Conservation (phyloP, 2,113 vertebrate genomes). For the Meleagris gallopavo region DNA sequence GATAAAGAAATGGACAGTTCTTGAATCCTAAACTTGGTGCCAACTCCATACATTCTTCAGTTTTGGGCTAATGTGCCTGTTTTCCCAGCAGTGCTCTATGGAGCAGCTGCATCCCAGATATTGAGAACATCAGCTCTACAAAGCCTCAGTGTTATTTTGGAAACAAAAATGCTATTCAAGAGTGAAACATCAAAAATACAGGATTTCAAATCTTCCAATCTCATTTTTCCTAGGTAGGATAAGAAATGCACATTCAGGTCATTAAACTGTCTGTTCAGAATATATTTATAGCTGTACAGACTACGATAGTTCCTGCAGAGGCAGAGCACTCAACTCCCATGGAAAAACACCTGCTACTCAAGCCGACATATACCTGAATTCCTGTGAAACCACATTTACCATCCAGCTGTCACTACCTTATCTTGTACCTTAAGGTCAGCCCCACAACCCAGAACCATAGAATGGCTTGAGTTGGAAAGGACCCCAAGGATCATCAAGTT, state of each 20-base stretch:
- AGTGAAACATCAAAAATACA: not conserved
- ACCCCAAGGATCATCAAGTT: too few relatives aligned
- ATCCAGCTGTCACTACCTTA: not conserved
- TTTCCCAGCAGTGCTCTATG: not conserved
- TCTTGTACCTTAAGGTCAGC: not conserved
- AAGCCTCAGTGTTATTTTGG: not conserved
- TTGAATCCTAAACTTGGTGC: not conserved
- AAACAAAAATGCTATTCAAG: not conserved
- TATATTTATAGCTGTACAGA: not conserved
- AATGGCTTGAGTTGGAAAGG: too few relatives aligned
- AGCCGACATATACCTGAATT: not conserved
- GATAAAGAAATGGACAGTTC: not conserved
- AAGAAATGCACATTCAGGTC: not conserved
- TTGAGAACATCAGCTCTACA: not conserved
- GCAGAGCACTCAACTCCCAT: not conserved
- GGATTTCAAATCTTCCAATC: not conserved
- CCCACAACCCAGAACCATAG: not conserved
- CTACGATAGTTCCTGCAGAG: not conserved
- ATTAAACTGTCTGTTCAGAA: not conserved
- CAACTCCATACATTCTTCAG: not conserved
- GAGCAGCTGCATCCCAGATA: constrained; percentile 30
- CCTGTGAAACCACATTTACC: not conserved
- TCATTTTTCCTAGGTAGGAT: constrained; percentile 1
- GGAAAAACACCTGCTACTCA: constrained; percentile 12
- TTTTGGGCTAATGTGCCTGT: not conserved